Evolutionary conservation across 2,113 vertebrate genomes (phyloP).

Genomic region (Antechinus stuartii): DNA sequence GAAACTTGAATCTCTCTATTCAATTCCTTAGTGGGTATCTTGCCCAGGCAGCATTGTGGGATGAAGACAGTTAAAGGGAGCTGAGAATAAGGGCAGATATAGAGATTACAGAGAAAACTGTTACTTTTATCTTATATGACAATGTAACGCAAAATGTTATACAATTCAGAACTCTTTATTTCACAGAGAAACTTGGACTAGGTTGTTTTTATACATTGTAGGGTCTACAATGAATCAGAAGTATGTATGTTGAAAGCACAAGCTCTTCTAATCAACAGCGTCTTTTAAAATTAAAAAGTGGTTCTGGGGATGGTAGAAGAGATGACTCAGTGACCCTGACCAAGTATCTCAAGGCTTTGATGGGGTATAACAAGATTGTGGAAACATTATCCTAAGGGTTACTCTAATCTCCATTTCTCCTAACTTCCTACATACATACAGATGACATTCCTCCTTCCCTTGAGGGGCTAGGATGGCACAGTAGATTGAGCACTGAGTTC

Average conservation of each 20-base stretch:
- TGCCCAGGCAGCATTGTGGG: too few relatives aligned
- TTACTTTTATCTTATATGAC: background rate
- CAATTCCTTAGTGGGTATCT: background rate
- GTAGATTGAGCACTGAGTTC: background rate
- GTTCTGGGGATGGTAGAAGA: background rate
- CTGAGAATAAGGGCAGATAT: background rate
- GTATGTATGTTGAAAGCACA: background rate
- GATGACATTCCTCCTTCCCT: background rate
- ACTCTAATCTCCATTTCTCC: too few relatives aligned
- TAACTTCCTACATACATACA: background rate
- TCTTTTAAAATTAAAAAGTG: background rate
- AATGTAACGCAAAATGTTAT: background rate
- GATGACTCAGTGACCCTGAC: background rate
- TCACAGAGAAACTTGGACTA: background rate
- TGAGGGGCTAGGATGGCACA: background rate
- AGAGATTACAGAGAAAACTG: background rate
- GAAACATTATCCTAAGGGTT: too few relatives aligned
- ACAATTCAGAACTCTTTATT: background rate
- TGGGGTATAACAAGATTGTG: too few relatives aligned
- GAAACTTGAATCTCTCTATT: background rate
- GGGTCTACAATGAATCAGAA: background rate
- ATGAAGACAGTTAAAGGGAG: background rate
- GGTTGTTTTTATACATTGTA: background rate
- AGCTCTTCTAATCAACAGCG: background rate
- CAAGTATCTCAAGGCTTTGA: too few relatives aligned